These are phyloP conservation scores for Burhinus oedicnemus DNA, from an alignment of 2,113 vertebrate genomes.

Conservation along the genomic window DNA sequence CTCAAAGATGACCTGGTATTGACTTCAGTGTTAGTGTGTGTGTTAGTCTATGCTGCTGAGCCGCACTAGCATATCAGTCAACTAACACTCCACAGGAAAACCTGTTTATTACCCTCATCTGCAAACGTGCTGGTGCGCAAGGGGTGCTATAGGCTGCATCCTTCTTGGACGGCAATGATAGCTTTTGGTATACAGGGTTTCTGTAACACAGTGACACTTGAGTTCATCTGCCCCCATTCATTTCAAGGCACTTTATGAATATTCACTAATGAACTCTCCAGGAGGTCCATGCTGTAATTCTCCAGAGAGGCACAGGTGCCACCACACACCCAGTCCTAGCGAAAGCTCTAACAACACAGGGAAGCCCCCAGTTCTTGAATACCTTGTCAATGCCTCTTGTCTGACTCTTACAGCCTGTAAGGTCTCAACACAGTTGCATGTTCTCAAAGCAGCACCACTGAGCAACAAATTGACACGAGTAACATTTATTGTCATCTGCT, in stretches of 20 bases:
- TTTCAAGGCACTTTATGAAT: not conserved
- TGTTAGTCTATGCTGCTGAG: not conserved
- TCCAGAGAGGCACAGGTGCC: conserved; percentile 39
- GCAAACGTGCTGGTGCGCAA: not conserved
- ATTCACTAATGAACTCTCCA: conserved; percentile 18
- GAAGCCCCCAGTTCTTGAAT: not conserved
- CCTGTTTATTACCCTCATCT: not conserved
- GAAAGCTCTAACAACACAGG: not conserved
- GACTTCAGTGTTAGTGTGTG: not conserved
- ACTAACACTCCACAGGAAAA: not conserved
- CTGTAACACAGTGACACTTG: not conserved
- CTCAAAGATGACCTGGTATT: not conserved
- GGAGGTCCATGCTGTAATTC: not conserved
- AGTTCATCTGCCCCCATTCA: conserved; percentile 41
- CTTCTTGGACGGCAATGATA: not conserved
- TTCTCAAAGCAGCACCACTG: not conserved
- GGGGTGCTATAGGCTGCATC: not conserved
- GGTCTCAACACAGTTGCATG: not conserved
- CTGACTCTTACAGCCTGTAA: not conserved
- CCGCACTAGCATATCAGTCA: not conserved
- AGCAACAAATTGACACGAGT: not conserved
- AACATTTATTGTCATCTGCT: not conserved
- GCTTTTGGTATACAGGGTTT: not conserved
- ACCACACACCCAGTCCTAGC: not conserved
- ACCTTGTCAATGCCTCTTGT: not conserved